phyloP scores from a whole-genome alignment of 2,888 invertebrate genomes.

The Sisyra nigra region DNA sequence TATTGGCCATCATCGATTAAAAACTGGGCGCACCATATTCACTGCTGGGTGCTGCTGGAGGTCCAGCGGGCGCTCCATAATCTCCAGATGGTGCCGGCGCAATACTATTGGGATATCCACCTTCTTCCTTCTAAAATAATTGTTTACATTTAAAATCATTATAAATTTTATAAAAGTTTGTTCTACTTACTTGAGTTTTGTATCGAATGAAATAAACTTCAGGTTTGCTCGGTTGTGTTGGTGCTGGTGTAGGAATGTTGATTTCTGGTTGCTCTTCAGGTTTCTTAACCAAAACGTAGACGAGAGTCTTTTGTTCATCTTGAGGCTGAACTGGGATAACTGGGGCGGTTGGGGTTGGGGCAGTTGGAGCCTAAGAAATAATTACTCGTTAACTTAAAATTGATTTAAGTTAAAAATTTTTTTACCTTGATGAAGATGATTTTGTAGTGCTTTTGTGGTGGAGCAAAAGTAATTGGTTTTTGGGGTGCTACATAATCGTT shows the following conservation, averaged over 20 bases:
- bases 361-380: slow-evolving; percentile 75
- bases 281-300: slow-evolving; percentile 78
- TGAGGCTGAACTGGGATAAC: slow-evolving; percentile 67
- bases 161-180: neutral
- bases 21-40: slow-evolving; percentile 39
- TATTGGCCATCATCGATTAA: neutral
- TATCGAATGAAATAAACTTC: slow-evolving; percentile 86
- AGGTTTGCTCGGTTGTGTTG: slow-evolving; percentile 76
- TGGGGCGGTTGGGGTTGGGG: slow-evolving; percentile 67
- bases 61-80: slow-evolving; percentile 31
- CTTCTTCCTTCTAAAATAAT: slow-evolving; percentile 16
- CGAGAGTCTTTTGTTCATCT: slow-evolving; percentile 78
- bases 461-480: slow-evolving; percentile 33
- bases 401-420: no score
- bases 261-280: slow-evolving; percentile 72
- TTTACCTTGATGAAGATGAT: slow-evolving; percentile 71
- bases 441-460: slow-evolving; percentile 69
- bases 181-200: slow-evolving; percentile 52
- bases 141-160: slow-evolving; percentile 1
- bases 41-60: slow-evolving; percentile 27
- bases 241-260: slow-evolving; percentile 60
- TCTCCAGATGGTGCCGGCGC: slow-evolving; percentile 28
- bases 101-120: slow-evolving; percentile 24
- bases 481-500: slow-evolving; percentile 56
- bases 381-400: slow-evolving; percentile 39